phyloP scores from a whole-genome alignment of 2,888 invertebrate genomes.

The Cerastis rubricosa region DNA sequence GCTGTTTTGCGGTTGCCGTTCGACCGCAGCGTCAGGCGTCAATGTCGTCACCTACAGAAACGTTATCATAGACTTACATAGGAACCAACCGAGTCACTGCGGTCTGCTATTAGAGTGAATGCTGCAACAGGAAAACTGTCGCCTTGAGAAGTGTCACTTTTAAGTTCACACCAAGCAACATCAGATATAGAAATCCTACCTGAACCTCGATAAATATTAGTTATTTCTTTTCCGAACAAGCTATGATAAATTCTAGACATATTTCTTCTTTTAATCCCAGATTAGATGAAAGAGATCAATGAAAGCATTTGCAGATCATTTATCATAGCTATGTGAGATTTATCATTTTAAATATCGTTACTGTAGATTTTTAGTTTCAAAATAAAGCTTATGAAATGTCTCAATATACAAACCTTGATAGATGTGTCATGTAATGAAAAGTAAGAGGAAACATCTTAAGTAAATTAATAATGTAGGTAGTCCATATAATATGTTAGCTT shows the following conservation, averaged over 20 bases:
- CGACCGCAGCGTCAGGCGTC: not conserved
- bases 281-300: slow-evolving; percentile 47
- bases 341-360: slow-evolving; percentile 41
- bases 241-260: slow-evolving; percentile 40
- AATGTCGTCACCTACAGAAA: not conserved
- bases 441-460: not conserved
- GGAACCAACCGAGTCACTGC: not conserved
- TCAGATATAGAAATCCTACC: not conserved
- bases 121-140: not conserved
- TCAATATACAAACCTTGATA: slow-evolving; percentile 1
- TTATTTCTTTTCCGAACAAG: not conserved
- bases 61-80: not conserved
- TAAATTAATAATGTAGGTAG: slow-evolving; percentile 4
- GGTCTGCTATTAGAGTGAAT: not conserved
- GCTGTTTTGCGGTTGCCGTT: not conserved
- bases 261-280: slow-evolving; percentile 43
- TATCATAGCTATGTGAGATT: slow-evolving; percentile 33
- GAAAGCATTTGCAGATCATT: slow-evolving; percentile 47
- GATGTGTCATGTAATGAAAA: not conserved
- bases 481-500: not conserved
- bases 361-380: slow-evolving; percentile 11
- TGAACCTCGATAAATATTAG: not conserved
- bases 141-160: not conserved
- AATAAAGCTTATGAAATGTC: slow-evolving; percentile 29
- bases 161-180: not conserved